phyloP scores from a whole-genome alignment of 2,113 vertebrate genomes.

The Zosterops lateralis region DNA sequence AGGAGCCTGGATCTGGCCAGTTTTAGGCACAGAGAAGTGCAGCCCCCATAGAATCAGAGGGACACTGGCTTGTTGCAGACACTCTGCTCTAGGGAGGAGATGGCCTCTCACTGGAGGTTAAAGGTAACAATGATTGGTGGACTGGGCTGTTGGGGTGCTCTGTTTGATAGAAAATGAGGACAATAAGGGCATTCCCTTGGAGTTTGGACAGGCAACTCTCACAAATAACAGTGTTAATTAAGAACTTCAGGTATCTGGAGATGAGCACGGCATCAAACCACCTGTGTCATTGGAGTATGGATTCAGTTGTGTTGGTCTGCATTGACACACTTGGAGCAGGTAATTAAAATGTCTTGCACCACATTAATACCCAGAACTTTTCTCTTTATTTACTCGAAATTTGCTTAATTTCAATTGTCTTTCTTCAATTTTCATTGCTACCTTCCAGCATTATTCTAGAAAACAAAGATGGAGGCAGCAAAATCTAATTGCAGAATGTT shows the following conservation, averaged over 20 bases:
- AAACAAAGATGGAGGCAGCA: neutral
- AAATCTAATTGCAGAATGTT: neutral
- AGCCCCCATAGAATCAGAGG: neutral
- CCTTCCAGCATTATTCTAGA: neutral
- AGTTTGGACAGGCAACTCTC: neutral
- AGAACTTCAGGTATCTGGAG: neutral
- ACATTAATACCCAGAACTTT: neutral
- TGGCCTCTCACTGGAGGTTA: neutral
- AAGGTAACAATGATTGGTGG: neutral
- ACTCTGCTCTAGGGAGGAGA: neutral
- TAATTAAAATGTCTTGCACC: neutral
- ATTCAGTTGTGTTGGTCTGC: neutral
- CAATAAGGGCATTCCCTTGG: neutral
- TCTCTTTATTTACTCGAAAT: neutral
- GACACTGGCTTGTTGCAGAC: neutral
- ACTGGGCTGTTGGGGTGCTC: neutral
- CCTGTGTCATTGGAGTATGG: neutral
- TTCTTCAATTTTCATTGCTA: neutral
- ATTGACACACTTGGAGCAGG: neutral
- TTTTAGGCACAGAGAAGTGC: neutral
- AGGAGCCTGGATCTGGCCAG: neutral
- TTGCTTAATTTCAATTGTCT: neutral
- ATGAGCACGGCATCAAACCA: neutral
- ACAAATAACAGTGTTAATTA: neutral
- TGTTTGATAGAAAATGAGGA: neutral